Evolutionary conservation across 30 jellyfish, hydroid and myxozoan species (phyloP), one percentile per base, ranked within the genome.

Genomic region (Aurelia sp.): DNA sequence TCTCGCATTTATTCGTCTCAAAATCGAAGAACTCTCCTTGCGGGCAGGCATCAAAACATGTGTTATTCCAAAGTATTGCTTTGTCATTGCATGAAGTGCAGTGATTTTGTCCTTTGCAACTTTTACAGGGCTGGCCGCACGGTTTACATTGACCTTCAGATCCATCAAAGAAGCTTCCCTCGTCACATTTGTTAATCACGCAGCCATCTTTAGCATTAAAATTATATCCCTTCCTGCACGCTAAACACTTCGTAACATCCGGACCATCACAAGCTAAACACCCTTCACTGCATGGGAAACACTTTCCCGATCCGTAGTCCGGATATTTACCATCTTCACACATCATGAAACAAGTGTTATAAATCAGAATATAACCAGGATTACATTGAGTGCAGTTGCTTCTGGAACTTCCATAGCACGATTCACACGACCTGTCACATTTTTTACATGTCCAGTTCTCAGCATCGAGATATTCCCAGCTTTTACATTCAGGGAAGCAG

Each of bases 401-500:
- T 3, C 89, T 65, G 52, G 73, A 65, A 3, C 92, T 78, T 18
- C 97, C 99, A 69, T 65, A 76, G 90, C 99, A 95, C 20, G 96
- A 35, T 19, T 87, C 96, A 76, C 99, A 95, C 3, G 97, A 86
- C 6, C 76, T 50, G 74, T 89, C 97, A 63, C 99, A 95, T 13
- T 47, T 60, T 27, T 73, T 71, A 66, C 99, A 95, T 19, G 60
- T 73, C 72, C 89, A 59, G 27, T 80, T 86, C 57, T 81, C 60
- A 3, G 40, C 84, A 55, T 79, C 85, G 16, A 71, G 71, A 71
- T 66, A 87, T 52, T 78, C 89, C 13, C 86, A 74, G 15, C 41
- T 68, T 31, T 68, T 67, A 81, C 96, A 87, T 9, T 40, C 67
- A 59, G 96, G 90, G 21, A 52, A 76, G 76, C 96, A 87, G 18